Conservation (phyloP, 2,888 invertebrate species). For the Timema podura region DNA sequence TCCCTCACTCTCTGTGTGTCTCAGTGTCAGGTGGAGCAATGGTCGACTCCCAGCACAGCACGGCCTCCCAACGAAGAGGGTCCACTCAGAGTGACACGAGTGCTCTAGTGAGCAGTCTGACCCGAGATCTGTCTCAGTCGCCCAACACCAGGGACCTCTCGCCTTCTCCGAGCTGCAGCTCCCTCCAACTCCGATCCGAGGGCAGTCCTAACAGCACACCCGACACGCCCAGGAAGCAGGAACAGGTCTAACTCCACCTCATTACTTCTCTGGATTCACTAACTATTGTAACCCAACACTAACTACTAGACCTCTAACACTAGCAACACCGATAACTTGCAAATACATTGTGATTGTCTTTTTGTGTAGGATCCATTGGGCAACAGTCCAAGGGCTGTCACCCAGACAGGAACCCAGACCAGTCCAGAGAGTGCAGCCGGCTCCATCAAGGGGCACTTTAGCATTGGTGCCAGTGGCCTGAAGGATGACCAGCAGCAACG, state of each 20-base stretch:
- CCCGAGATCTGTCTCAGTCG: constrained; percentile 58
- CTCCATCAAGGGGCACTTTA: constrained; percentile 53
- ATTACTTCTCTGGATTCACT: neutral
- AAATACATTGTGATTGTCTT: neutral
- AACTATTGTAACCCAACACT: neutral
- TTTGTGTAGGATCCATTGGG: constrained; percentile 40
- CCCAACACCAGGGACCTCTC: constrained; percentile 51
- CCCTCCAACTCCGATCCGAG: constrained; percentile 51
- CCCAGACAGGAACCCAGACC: constrained; percentile 67
- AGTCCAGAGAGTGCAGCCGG: constrained; percentile 56
- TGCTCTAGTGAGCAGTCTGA: constrained; percentile 57
- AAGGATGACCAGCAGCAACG: constrained; percentile 54
- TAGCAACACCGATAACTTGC: neutral
- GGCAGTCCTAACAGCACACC: constrained; percentile 38
- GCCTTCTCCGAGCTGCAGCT: constrained; percentile 53
- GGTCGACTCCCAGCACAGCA: constrained; percentile 41
- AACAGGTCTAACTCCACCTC: constrained; percentile 16
- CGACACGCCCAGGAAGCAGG: constrained; percentile 35
- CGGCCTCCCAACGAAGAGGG: constrained; percentile 49
- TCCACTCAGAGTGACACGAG: constrained; percentile 60
- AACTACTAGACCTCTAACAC: neutral
- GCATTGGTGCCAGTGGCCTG: constrained; percentile 52
- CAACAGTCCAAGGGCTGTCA: constrained; percentile 46
- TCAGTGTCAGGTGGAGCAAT: constrained; percentile 45
- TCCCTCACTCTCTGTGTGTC: no score